Conservation (phyloP, 2,888 invertebrate species). For the Pristionchus mayeri region DNA sequence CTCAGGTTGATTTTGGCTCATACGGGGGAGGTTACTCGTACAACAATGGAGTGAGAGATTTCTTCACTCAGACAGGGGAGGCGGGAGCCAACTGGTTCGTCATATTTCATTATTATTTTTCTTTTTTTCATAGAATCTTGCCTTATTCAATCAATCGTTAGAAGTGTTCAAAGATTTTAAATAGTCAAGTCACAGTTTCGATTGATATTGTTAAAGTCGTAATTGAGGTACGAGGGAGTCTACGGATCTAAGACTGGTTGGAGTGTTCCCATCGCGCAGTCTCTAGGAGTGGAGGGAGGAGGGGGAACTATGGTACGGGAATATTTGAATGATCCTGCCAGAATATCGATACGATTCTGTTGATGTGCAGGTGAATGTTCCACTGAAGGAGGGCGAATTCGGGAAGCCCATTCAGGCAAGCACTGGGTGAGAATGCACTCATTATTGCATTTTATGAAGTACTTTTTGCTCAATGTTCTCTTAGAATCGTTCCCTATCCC, state of each 20-base stretch:
- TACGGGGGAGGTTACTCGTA: slow-evolving; percentile 71
- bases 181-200: too few species aligned
- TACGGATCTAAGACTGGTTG: slow-evolving; percentile 71
- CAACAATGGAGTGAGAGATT: slow-evolving; percentile 68
- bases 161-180: too few species aligned
- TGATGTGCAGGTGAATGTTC: slow-evolving; percentile 57
- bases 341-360: not conserved
- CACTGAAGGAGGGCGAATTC: slow-evolving; percentile 69
- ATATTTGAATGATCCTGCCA: not conserved
- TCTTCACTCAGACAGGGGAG: slow-evolving; percentile 64
- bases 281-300: slow-evolving; percentile 68
- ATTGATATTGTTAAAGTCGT: too few species aligned
- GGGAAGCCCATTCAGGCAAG: slow-evolving; percentile 65
- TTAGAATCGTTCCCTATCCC: too few species aligned
- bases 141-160: too few species aligned
- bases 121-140: too few species aligned
- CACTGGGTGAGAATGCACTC: slow-evolving; percentile 33
- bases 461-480: not conserved
- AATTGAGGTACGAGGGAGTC: slow-evolving; percentile 56
- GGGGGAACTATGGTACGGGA: slow-evolving; percentile 61
- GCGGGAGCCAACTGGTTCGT: slow-evolving; percentile 70
- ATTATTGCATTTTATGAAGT: not conserved
- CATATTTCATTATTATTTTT: too few species aligned
- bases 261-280: slow-evolving; percentile 69
- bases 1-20: slow-evolving; percentile 64